phyloP scores from a whole-genome alignment of 2,113 vertebrate genomes.

The Oncorhynchus mykiss region DNA sequence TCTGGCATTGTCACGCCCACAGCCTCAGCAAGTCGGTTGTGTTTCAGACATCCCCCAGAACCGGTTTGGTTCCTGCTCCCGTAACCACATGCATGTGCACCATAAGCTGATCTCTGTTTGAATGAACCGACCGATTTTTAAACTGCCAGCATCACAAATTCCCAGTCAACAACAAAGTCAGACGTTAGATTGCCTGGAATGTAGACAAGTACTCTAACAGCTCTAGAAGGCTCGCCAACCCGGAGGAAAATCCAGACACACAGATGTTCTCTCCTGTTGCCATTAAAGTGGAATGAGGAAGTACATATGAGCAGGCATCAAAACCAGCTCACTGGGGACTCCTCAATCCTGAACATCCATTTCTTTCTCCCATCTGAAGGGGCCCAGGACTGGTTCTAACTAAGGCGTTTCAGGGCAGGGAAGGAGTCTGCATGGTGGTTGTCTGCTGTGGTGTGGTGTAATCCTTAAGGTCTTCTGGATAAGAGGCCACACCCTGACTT shows the following conservation, averaged over 20 bases:
- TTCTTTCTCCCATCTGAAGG: neutral
- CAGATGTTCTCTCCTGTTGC: neutral
- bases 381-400: neutral
- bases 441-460: neutral
- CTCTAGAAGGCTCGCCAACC: no score
- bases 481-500: neutral
- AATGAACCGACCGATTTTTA: neutral
- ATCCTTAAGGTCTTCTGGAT: neutral
- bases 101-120: neutral
- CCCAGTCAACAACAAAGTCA: neutral
- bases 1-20: neutral
- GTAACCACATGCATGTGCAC: neutral
- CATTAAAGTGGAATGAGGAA: neutral
- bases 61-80: conserved; percentile 25
- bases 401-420: neutral
- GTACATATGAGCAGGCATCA: no score
- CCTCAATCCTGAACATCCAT: neutral
- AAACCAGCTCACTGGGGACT: neutral
- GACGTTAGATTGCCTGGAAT: neutral
- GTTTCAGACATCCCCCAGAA: conserved; percentile 11
- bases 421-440: neutral
- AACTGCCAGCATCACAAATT: neutral
- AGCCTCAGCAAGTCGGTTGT: neutral
- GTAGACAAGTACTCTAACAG: no score
- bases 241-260: no score